These are phyloP conservation scores for Hycleus cichorii DNA, from an alignment of 1,140 invertebrate species.

Conservation along the genomic window DNA sequence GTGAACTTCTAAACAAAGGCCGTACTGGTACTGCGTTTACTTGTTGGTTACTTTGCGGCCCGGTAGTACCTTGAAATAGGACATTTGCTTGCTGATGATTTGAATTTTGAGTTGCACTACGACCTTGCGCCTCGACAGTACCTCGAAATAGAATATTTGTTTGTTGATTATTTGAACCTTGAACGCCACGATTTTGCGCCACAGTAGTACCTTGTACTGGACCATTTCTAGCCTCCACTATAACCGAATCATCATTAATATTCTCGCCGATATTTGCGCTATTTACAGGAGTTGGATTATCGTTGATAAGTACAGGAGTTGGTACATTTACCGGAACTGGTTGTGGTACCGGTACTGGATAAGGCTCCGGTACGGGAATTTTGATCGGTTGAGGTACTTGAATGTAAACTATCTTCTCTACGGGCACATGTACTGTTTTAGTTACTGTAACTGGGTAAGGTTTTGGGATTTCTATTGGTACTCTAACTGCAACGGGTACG, in stretches of 20 bases:
- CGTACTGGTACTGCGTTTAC: too few relatives aligned
- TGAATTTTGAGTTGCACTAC: too few relatives aligned
- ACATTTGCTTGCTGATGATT: too few relatives aligned
- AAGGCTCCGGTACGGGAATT: slow-evolving; percentile 10
- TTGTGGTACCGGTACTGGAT: slow-evolving; percentile 17
- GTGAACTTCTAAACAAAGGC: too few relatives aligned
- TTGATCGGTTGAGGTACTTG: slow-evolving; percentile 19
- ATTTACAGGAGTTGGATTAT: slow-evolving; percentile 6
- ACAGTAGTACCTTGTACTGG: too few relatives aligned
- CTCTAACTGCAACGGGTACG: slow-evolving; percentile 30
- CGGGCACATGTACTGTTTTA: slow-evolving; percentile 23
- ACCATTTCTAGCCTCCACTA: not conserved
- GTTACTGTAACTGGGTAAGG: slow-evolving; percentile 23
- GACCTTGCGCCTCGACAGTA: too few relatives aligned
- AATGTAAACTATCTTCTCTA: slow-evolving; percentile 27
- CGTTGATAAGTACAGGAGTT: slow-evolving; percentile 18
- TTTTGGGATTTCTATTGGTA: slow-evolving; percentile 21
- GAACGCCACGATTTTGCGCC: too few relatives aligned
- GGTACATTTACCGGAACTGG: slow-evolving; percentile 20
- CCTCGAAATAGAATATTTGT: too few relatives aligned
- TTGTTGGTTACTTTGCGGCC: too few relatives aligned
- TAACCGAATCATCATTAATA: not conserved
- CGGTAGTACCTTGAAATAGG: too few relatives aligned
- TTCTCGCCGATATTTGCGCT: slow-evolving; percentile 4
- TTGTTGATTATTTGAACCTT: too few relatives aligned